Conservation (phyloP, 2,888 invertebrate species). For the Ashinkailepas kermadecensis region DNA sequence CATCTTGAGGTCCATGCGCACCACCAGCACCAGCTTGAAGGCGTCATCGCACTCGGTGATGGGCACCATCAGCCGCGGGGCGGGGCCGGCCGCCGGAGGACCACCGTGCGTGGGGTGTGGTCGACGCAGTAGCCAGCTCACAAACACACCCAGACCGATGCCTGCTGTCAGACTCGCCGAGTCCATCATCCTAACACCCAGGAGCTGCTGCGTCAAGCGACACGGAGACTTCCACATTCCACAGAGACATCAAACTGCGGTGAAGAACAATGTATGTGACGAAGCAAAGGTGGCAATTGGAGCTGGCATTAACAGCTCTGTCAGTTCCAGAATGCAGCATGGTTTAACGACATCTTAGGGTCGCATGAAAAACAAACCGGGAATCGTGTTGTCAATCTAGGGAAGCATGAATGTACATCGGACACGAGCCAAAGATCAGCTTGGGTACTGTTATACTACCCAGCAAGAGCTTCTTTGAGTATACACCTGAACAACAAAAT, state of each 20-base stretch:
- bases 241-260: neutral
- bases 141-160: neutral
- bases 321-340: neutral
- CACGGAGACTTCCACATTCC: neutral
- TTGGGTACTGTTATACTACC: neutral
- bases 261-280: neutral
- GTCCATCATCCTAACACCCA: neutral
- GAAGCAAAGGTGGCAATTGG: no score
- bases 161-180: neutral
- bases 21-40: slow-evolving; percentile 70
- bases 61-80: slow-evolving; percentile 37
- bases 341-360: neutral
- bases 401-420: neutral
- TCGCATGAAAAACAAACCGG: no score
- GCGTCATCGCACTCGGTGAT: slow-evolving; percentile 36
- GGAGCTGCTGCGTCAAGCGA: neutral
- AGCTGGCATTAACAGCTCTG: no score
- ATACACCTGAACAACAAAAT: neutral
- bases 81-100: neutral
- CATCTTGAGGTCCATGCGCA: slow-evolving; percentile 86
- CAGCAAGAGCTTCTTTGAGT: neutral
- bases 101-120: neutral
- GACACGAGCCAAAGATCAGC: neutral
- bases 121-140: neutral
- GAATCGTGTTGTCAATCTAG: no score